Evolutionary conservation across 2,888 invertebrate species (phyloP).

Genomic region (Lydus trimaculatus): DNA sequence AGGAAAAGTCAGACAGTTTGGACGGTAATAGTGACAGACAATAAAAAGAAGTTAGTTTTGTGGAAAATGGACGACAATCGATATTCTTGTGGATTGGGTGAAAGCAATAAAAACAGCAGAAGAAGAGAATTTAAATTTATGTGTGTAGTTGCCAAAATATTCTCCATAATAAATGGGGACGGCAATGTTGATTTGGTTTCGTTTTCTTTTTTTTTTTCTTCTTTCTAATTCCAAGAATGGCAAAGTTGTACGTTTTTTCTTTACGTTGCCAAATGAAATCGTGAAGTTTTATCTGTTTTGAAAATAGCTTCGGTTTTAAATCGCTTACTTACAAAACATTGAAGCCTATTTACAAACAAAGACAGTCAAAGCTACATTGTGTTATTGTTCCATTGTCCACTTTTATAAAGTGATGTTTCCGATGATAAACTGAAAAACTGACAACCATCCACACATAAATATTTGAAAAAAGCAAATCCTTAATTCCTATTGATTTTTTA

Average conservation of each 20-base stretch:
- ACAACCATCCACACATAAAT: too few relatives aligned
- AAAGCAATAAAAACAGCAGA: not conserved
- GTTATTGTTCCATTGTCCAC: not conserved
- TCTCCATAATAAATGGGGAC: not conserved
- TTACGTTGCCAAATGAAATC: not conserved
- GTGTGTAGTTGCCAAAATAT: not conserved
- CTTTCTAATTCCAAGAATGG: not conserved
- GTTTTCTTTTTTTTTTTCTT: not conserved
- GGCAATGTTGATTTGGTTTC: not conserved
- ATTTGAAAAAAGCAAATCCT: too few relatives aligned
- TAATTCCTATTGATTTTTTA: too few relatives aligned
- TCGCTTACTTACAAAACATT: not conserved
- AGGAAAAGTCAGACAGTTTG: not conserved
- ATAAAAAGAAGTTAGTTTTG: constrained; percentile 1
- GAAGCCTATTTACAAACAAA: not conserved
- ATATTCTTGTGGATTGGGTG: not conserved
- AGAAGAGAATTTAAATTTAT: not conserved
- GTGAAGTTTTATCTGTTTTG: not conserved
- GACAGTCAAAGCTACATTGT: not conserved
- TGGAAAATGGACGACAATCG: not conserved
- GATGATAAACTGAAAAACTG: not conserved
- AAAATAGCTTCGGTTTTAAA: not conserved
- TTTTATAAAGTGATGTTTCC: not conserved
- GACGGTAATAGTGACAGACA: constrained; percentile 5
- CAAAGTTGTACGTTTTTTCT: not conserved